A percentile compares a stretch with the other conserved stretches of the same genome.
Conservation (phyloP, 2,797 vertebrate species). For the Cetoscarus ocellatus region DNA sequence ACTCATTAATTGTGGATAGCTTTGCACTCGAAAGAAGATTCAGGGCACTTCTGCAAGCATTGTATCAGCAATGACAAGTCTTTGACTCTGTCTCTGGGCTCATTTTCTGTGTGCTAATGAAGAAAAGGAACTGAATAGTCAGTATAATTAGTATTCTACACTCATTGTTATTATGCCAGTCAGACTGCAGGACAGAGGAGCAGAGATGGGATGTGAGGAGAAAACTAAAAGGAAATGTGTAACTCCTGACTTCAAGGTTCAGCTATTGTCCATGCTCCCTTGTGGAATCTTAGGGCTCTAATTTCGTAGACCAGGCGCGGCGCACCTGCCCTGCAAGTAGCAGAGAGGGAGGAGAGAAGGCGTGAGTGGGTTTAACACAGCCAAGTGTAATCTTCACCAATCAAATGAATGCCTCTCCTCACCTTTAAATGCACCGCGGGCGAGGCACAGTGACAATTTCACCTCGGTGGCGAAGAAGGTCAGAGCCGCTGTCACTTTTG, state of each 20-base stretch:
- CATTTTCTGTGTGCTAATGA: slow-evolving; percentile 10
- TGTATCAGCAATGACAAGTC: background rate
- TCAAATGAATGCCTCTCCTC: too few relatives aligned
- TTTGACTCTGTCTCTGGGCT: slow-evolving; percentile 9
- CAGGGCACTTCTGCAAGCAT: background rate
- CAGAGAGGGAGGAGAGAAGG: too few relatives aligned
- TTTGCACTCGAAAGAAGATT: background rate
- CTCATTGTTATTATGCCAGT: slow-evolving; percentile 17
- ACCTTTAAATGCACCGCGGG: too few relatives aligned
- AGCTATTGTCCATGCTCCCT: too few relatives aligned
- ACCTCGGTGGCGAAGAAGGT: too few relatives aligned
- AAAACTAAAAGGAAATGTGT: background rate
- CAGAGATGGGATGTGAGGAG: slow-evolving; percentile 10
- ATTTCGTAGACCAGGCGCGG: too few relatives aligned
- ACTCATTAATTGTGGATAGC: background rate
- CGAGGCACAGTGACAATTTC: too few relatives aligned
- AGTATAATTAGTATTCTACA: slow-evolving; percentile 30
- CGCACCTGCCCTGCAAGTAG: too few relatives aligned
- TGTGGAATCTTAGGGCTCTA: too few relatives aligned
- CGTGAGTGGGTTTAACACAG: too few relatives aligned
- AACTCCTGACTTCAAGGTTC: slow-evolving; percentile 5
- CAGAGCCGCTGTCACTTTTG: too few relatives aligned
- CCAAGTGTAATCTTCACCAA: too few relatives aligned
- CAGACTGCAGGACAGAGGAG: slow-evolving; percentile 15
- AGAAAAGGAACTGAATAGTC: slow-evolving; percentile 17